Conservation (phyloP, 2,888 invertebrate genomes). For the Baronia brevicornis region DNA sequence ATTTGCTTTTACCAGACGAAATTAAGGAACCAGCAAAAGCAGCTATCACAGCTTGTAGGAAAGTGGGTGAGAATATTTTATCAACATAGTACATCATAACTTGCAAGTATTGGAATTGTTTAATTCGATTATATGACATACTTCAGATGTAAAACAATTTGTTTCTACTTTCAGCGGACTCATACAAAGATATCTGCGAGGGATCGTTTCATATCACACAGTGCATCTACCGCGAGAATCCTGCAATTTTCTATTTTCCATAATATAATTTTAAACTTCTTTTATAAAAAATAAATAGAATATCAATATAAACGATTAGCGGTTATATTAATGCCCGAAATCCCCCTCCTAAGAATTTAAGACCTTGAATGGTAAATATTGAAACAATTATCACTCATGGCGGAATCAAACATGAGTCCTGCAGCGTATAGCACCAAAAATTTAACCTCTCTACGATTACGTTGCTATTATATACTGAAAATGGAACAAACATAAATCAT, state of each 20-base stretch:
- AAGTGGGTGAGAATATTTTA: constrained; percentile 49
- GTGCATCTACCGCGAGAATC: constrained; percentile 69
- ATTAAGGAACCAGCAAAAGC: constrained; percentile 56
- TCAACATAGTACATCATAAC: neutral
- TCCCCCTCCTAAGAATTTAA: too few relatives aligned
- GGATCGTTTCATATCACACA: constrained; percentile 65
- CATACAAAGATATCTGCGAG: constrained; percentile 67
- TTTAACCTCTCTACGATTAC: too few relatives aligned
- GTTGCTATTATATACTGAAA: too few relatives aligned
- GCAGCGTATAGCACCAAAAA: too few relatives aligned
- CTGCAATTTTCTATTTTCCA: constrained; percentile 61
- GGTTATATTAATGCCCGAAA: too few relatives aligned
- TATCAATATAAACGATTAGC: neutral
- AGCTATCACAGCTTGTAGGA: constrained; percentile 63
- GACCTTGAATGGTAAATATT: too few relatives aligned
- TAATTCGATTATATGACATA: neutral
- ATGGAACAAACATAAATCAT: too few relatives aligned
- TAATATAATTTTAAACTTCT: constrained; percentile 23
- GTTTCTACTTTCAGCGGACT: constrained; percentile 51
- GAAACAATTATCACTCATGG: too few relatives aligned
- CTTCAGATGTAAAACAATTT: constrained; percentile 1
- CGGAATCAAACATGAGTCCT: too few relatives aligned
- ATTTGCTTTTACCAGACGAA: constrained; percentile 58
- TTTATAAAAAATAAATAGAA: neutral
- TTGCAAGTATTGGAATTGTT: neutral